Base-by-base conservation (phyloP, 2,113 vertebrate genomes). In the Corydoras sp. region DNA sequence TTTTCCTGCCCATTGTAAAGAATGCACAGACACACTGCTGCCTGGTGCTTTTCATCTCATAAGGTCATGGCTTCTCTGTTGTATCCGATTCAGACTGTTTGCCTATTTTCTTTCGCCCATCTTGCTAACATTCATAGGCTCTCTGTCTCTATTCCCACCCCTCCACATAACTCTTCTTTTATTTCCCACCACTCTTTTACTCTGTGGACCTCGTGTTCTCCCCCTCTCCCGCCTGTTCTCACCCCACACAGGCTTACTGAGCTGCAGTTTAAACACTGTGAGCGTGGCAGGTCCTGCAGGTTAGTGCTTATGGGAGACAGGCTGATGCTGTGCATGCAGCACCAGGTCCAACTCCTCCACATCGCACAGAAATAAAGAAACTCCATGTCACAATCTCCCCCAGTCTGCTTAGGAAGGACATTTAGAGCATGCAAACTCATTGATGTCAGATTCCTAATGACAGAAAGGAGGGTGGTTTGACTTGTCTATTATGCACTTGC, bases 251-350 rank as follows among this genome's bases (percentile, higher is more conserved):
- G 53, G 54, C 54, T 14, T 18, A 30, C 5, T 3, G 35, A 30
- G 24, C 18, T 30, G 11, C 13, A 30, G 35, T 59, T 68, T 68
- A 68, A 68, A 68, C 65, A 68, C 43, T 14, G 56, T 50, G 56
- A 69, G 31, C 43, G 43, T 69, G 67, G 35, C 56, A n/a, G 56
- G 67, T 69, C 24, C 24, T 29, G 12, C 56, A 59, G 67, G 35
- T 59, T 58, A 69, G 35, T 12, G 4, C 56, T 69, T 69, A 69
- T 30, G 56, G 56, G 43, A 69, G 59, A n/a, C 18, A 5, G 12
- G 49, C 66, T 48, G 65, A 12, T 8, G 49, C 3, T 54, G 51
- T 66, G 31, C 55, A 7, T 53, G 48, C 51, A 53, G 51, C 10
- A 12, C 51, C 51, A 65, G 49, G 12, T 3, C 5, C 13, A 30